Percentiles rank a stretch among this genome's conserved stretches.
Evolutionary conservation across 2,797 vertebrate genomes (phyloP).

Genomic region (Podarcis siculus): DNA sequence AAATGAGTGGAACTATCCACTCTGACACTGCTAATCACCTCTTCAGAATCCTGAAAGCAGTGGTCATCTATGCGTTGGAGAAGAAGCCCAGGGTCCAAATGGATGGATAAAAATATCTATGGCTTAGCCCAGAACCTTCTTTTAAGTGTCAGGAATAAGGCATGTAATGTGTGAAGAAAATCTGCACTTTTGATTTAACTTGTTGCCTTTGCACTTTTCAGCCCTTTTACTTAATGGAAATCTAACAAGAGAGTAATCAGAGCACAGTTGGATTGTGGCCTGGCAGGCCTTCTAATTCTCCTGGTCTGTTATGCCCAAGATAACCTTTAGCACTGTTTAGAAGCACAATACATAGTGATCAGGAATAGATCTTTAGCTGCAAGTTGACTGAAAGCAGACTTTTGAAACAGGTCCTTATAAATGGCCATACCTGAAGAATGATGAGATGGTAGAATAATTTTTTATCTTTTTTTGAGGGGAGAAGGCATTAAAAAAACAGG

Average conservation of each 20-base stretch:
- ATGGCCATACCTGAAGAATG: neutral
- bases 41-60: neutral
- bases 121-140: neutral
- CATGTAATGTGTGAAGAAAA: neutral
- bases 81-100: neutral
- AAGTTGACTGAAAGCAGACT: neutral
- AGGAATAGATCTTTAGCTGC: constrained; percentile 3
- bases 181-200: neutral
- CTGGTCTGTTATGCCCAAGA: constrained; percentile 11
- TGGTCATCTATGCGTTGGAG: neutral
- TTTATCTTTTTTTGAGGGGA: neutral
- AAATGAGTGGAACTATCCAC: neutral
- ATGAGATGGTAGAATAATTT: neutral
- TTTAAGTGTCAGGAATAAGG: neutral
- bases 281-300: neutral
- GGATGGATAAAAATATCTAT: constrained; percentile 1
- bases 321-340: constrained; percentile 11
- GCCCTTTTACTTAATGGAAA: constrained; percentile 27
- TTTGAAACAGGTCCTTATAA: neutral
- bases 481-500: too few relatives aligned
- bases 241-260: neutral
- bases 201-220: neutral
- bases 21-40: neutral
- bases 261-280: constrained; percentile 2
- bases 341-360: constrained; percentile 11